Percentiles rank a stretch among this genome's conserved stretches.
Evolutionary conservation across 2,113 vertebrate genomes (phyloP).

Genomic region (Aphyosemion australe): DNA sequence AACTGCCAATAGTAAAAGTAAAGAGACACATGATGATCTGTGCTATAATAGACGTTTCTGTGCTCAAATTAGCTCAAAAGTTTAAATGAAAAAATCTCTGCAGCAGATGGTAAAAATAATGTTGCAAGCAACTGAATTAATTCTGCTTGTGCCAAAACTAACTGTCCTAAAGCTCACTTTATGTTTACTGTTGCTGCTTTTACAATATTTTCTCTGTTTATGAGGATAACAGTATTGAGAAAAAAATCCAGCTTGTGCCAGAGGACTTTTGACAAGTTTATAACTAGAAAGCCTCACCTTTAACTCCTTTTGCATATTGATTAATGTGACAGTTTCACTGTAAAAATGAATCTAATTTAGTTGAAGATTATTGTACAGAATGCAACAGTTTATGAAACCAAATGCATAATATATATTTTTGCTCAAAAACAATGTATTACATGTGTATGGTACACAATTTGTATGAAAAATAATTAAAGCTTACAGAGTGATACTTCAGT

Average conservation of each 20-base stretch:
- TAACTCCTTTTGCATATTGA: constrained; percentile 29
- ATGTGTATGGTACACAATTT: constrained; percentile 76
- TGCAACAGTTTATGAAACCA: constrained; percentile 71
- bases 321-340: constrained; percentile 40
- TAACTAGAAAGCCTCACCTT: constrained; percentile 25
- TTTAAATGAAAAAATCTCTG: neutral
- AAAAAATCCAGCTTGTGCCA: constrained; percentile 26
- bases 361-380: constrained; percentile 66
- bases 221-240: constrained; percentile 33
- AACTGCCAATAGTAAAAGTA: neutral
- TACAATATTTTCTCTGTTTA: constrained; percentile 11
- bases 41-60: constrained; percentile 15
- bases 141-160: constrained; percentile 43
- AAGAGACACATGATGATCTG: constrained; percentile 1
- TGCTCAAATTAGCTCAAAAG: too few relatives aligned
- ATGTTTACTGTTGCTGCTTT: constrained; percentile 27
- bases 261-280: constrained; percentile 13
- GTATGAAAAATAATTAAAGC: constrained; percentile 68
- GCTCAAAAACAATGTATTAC: constrained; percentile 69
- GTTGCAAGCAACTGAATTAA: constrained; percentile 25
- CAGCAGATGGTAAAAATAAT: constrained; percentile 8
- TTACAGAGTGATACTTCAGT: constrained; percentile 53
- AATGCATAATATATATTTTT: constrained; percentile 84
- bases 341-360: constrained; percentile 39
- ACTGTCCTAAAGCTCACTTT: constrained; percentile 10